Evolutionary conservation across 2,113 vertebrate species (phyloP).

Genomic region (Phoenicopterus ruber): DNA sequence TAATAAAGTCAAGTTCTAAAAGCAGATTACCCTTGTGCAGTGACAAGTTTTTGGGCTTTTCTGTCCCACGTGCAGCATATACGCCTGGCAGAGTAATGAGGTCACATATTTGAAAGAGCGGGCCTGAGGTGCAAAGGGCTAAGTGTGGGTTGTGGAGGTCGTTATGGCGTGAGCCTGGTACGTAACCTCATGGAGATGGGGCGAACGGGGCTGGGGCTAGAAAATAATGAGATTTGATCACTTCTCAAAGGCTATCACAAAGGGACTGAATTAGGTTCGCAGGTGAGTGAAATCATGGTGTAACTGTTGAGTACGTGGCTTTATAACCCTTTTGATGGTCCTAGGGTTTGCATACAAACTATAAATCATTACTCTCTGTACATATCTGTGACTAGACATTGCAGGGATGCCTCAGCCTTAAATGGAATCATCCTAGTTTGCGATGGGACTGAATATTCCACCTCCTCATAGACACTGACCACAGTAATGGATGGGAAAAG

Average conservation of each 20-base stretch:
- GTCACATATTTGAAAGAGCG: not conserved
- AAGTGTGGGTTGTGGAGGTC: not conserved
- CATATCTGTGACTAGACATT: not conserved
- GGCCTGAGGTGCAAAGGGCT: not conserved
- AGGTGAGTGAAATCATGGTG: not conserved
- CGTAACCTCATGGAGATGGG: fast-evolving
- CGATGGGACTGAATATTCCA: not conserved
- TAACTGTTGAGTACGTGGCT: not conserved
- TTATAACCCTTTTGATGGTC: not conserved
- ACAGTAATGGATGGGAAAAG: not conserved
- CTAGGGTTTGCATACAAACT: not conserved
- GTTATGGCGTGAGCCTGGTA: not conserved
- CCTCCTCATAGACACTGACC: not conserved
- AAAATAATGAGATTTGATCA: not conserved
- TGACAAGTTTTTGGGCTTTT: not conserved
- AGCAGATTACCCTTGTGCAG: not conserved
- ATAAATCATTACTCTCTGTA: not conserved
- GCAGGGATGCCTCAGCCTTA: not conserved
- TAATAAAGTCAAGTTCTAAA: not conserved
- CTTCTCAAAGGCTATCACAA: not conserved
- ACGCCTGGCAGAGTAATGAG: not conserved
- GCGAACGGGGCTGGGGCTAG: not conserved
- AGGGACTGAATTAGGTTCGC: not conserved
- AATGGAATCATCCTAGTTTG: not conserved
- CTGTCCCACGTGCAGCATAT: not conserved